Evolutionary conservation across 2,797 vertebrate species (phyloP).

Genomic region (Pantherophis vulpinus): DNA sequence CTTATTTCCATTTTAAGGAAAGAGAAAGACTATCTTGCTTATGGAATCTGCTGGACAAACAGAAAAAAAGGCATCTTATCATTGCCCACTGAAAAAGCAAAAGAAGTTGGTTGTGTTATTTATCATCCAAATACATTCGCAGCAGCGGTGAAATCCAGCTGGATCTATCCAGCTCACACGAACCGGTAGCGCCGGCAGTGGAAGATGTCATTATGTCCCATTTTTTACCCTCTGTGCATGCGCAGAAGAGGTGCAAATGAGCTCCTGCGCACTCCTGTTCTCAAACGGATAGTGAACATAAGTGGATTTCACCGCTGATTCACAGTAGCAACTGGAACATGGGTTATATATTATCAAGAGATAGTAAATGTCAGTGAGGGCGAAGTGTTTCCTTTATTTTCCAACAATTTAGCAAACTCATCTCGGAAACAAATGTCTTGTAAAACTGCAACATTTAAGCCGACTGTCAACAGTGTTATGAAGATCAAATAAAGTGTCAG

Average conservation of each 20-base stretch:
- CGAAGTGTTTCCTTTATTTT: slow-evolving; percentile 76
- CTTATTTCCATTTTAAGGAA: neutral
- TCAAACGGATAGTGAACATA: too few species aligned
- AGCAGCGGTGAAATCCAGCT: neutral
- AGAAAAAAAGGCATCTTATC: slow-evolving; percentile 6
- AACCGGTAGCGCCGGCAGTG: too few species aligned
- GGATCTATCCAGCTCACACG: too few species aligned
- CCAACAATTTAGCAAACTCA: slow-evolving; percentile 72
- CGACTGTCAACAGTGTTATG: slow-evolving; percentile 66
- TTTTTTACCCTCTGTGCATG: too few species aligned
- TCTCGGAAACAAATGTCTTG: slow-evolving; percentile 76
- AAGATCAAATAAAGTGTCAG: slow-evolving; percentile 75
- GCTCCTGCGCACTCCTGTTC: too few species aligned
- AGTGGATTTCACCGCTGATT: neutral
- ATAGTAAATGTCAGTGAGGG: slow-evolving; percentile 76
- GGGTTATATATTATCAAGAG: slow-evolving; percentile 63
- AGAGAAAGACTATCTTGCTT: neutral
- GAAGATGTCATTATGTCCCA: too few species aligned
- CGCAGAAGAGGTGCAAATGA: too few species aligned
- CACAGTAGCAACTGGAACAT: slow-evolving; percentile 56
- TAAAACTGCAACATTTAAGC: slow-evolving; percentile 68
- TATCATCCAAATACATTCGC: neutral
- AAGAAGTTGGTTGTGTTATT: neutral
- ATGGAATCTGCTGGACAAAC: neutral
- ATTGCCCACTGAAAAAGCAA: neutral